Evolutionary conservation across 2,797 vertebrate genomes (phyloP).

Genomic region (Cryptoprocta ferox): DNA sequence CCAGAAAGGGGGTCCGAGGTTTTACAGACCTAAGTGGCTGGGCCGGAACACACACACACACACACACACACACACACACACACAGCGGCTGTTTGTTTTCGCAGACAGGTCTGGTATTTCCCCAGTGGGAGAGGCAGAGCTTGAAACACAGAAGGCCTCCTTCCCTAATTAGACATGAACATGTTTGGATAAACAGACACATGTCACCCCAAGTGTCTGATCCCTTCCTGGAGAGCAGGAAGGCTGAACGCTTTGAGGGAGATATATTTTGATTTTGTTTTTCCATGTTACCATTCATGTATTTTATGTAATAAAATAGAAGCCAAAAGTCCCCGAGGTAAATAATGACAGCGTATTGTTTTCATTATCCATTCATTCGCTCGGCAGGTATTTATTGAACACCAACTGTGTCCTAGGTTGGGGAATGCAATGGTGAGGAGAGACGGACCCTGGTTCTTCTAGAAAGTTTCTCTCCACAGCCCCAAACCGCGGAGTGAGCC

Average conservation of each 20-base stretch:
- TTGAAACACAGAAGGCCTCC: conserved; percentile 76
- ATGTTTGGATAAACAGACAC: conserved; percentile 83
- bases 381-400: background rate
- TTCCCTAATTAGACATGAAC: conserved; percentile 83
- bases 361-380: background rate
- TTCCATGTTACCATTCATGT: background rate
- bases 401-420: background rate
- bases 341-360: background rate
- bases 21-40: conserved; percentile 83
- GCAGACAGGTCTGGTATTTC: conserved; percentile 83
- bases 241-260: conserved; percentile 40
- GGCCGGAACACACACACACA: conserved; percentile 86
- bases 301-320: background rate
- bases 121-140: conserved; percentile 79
- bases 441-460: background rate
- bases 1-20: conserved; percentile 78
- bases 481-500: background rate
- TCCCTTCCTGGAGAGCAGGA: background rate
- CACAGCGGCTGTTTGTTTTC: conserved; percentile 86
- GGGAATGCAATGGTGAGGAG: background rate
- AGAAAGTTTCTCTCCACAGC: background rate
- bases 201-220: conserved; percentile 47
- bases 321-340: background rate
- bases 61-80: conserved; percentile 85
- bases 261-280: background rate